Evolutionary conservation across 2,797 vertebrate species (phyloP).

Genomic region (Gymnoscopelus microlampas): DNA sequence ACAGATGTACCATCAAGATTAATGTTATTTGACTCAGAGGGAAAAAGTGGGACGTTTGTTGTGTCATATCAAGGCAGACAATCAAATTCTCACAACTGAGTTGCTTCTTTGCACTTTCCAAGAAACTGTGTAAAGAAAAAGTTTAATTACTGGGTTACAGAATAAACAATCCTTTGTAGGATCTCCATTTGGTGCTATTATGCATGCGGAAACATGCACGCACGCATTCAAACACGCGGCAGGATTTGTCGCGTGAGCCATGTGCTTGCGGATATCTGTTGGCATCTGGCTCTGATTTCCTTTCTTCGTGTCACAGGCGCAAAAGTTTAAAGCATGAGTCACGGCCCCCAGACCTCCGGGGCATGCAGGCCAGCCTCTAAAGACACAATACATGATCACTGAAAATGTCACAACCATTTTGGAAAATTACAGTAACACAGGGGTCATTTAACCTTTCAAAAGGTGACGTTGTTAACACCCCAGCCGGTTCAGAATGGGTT

Average conservation of each 20-base stretch:
- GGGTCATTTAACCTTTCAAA: conserved; percentile 22
- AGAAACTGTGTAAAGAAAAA: too few relatives aligned
- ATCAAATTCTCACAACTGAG: too few relatives aligned
- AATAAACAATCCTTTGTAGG: too few relatives aligned
- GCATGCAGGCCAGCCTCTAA: conserved; percentile 64
- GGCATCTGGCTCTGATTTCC: conserved; percentile 86
- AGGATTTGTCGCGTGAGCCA: conserved; percentile 61
- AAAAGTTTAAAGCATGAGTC: conserved; percentile 82
- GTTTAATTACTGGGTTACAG: too few relatives aligned
- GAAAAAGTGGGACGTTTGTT: too few relatives aligned
- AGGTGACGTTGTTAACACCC: conserved; percentile 28
- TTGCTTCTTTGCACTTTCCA: too few relatives aligned
- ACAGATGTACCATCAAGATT: background rate
- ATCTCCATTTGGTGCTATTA: too few relatives aligned
- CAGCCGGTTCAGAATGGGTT: background rate
- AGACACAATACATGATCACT: conserved; percentile 66
- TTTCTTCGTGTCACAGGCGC: conserved; percentile 73
- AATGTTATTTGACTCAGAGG: too few relatives aligned
- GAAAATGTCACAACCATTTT: conserved; percentile 61
- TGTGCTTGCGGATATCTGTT: conserved; percentile 81
- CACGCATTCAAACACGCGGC: background rate
- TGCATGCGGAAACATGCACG: background rate
- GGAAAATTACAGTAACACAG: conserved; percentile 34
- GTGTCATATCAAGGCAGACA: too few relatives aligned
- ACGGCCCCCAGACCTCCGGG: conserved; percentile 74